Base-by-base conservation (phyloP, 2,888 invertebrate species). In the Mamestra brassicae region DNA sequence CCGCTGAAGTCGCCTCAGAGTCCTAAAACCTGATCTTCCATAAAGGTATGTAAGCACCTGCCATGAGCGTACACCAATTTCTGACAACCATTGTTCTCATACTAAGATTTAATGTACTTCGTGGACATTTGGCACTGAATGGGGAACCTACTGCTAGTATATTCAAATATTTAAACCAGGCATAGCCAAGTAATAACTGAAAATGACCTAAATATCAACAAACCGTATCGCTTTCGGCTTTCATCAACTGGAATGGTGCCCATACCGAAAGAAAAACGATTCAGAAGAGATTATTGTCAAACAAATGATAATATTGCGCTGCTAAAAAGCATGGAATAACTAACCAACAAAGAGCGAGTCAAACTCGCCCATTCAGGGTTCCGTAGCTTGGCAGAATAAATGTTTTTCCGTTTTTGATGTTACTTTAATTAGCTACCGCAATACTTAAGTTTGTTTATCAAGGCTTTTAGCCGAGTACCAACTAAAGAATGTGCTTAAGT, bases 191-290 rank as follows among this genome's bases (percentile, higher is more conserved):
- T 26, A 69, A 76, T 81, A 76, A 64, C 38, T 66, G 34, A 69
- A 1, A 62, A 50, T 10, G 62, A 82, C 77, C 83, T 63, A 66
- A 66, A 79, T 81, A 38, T 63, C 36, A 42, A n/a, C 13, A 54
- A 55, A 50, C 66, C 58, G 62, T 66, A 70, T 63, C 69, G 70
- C 7, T 57, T 58, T n/a, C 17, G 63, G 66, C 54, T 50, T 36
- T 52, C 36, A 8, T n/a, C 8, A 52, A 60, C 63, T 80, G 80
- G 78, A 83, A 80, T 64, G 10, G 8, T 78, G 78, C 71, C 65
- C 81, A 52, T 52, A 13, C 17, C 64, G 26, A 67, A 57, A 38
- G 11, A 62, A 55, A 34, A 76, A 38, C 15, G 2, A 34, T 67
- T 3, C 4, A 11, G n/a, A 54, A 11, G 15, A 69, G 34, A 66